Conservation (phyloP, 1,140 invertebrate species). For the Apis mellifera region DNA sequence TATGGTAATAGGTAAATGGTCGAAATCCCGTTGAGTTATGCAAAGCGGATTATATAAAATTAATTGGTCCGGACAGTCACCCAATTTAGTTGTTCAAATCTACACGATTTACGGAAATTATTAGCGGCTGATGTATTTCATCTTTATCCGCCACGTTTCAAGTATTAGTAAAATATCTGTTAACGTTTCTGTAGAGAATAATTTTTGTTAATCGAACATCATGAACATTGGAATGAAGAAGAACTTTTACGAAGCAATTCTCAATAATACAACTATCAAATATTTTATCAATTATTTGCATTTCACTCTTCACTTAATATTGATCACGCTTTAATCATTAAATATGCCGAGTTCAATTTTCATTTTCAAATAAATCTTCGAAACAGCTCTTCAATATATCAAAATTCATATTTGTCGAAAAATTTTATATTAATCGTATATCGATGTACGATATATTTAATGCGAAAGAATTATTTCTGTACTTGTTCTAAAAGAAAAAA, state of each 20-base stretch:
- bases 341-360: neutral
- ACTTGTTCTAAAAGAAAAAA: too few species aligned
- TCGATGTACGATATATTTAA: too few species aligned
- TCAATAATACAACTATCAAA: neutral
- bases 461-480: too few species aligned
- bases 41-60: constrained; percentile 46
- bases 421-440: neutral
- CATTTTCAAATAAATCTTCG: neutral
- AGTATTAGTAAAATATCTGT: neutral
- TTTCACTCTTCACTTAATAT: too few species aligned
- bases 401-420: neutral
- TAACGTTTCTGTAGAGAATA: neutral
- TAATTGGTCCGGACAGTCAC: constrained; percentile 33
- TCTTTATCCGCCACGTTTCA: neutral
- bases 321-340: neutral
- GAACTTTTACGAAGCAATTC: neutral
- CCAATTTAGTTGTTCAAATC: constrained; percentile 27
- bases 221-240: too few species aligned
- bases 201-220: neutral
- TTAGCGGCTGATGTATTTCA: neutral
- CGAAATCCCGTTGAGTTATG: constrained; percentile 23
- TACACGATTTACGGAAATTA: constrained; percentile 21
- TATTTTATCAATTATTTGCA: neutral
- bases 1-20: constrained; percentile 8
- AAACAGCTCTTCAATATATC: neutral